phyloP scores from a whole-genome alignment of 2,797 vertebrate species.

The Enteromius fasciolatus region DNA sequence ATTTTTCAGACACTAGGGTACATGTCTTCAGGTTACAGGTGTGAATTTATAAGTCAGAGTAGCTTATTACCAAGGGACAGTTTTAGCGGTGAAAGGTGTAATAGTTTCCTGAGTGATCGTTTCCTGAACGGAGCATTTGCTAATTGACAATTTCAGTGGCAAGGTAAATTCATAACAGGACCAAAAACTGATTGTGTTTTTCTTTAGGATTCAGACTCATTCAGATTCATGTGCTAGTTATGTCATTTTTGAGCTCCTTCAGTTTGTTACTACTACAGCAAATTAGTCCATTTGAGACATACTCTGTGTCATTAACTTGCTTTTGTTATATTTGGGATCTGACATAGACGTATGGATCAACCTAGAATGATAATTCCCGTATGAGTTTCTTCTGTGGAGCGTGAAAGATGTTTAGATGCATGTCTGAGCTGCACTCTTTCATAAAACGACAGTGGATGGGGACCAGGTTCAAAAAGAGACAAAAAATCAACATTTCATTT shows the following conservation, averaged over 20 bases:
- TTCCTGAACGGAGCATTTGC: conserved; percentile 39
- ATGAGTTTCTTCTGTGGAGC: not conserved
- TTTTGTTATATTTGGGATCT: not conserved
- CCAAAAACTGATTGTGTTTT: not conserved
- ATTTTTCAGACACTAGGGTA: conserved; percentile 87
- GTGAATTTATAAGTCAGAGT: conserved; percentile 85
- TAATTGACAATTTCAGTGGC: conserved; percentile 54
- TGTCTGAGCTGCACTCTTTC: not conserved
- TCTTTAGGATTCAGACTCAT: conserved; percentile 20
- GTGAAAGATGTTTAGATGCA: not conserved
- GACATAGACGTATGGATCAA: not conserved
- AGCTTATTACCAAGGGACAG: conserved; percentile 74
- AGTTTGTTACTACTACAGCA: not conserved
- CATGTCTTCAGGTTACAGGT: conserved; percentile 88
- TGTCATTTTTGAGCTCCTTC: not conserved
- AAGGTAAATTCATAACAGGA: conserved; percentile 27
- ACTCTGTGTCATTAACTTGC: not conserved
- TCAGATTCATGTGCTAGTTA: not conserved
- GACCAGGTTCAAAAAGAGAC: not conserved
- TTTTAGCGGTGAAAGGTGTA: conserved; percentile 57
- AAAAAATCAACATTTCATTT: not conserved
- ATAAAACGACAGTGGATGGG: not conserved
- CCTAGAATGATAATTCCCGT: not conserved
- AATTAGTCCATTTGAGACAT: not conserved
- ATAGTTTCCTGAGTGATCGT: conserved; percentile 54